Evolutionary conservation across 1,140 invertebrate species (phyloP).

Genomic region (Macrobrachium nipponense): DNA sequence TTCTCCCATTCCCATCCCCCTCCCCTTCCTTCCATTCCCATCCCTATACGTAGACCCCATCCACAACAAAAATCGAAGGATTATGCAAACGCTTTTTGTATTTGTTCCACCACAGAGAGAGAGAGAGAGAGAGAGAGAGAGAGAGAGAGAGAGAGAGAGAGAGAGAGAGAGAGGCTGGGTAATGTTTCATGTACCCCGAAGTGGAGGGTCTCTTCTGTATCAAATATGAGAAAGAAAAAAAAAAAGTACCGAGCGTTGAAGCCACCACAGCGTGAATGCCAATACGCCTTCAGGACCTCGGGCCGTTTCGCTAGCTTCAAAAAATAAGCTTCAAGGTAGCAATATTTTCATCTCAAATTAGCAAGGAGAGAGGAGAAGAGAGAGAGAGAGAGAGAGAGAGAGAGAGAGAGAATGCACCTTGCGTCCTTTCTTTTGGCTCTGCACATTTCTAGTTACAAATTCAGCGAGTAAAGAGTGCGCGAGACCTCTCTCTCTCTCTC

Average conservation of each 20-base stretch:
- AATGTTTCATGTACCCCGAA: not conserved
- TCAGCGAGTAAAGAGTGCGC: not conserved
- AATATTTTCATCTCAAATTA: not conserved
- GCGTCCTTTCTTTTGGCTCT: not conserved
- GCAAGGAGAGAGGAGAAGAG: not conserved
- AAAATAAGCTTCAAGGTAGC: not conserved
- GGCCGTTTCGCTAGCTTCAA: no score
- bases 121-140: not conserved
- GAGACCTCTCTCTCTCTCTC: not conserved
- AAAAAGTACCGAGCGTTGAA: no score
- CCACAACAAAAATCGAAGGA: not conserved
- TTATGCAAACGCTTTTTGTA: not conserved
- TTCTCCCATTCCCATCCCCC: not conserved
- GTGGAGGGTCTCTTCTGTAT: not conserved
- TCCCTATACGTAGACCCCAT: not conserved
- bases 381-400: slow-evolving; percentile 18
- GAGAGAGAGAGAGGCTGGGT: not conserved
- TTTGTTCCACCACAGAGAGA: not conserved
- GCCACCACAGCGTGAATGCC: no score
- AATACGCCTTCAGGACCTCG: no score
- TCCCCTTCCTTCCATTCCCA: not conserved
- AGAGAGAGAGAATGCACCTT: slow-evolving; percentile 3
- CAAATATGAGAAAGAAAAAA: no score
- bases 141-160: slow-evolving; percentile 2
- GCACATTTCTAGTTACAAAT: not conserved